Conservation (phyloP, 2,113 vertebrate species). For the Ovibos moschatus region DNA sequence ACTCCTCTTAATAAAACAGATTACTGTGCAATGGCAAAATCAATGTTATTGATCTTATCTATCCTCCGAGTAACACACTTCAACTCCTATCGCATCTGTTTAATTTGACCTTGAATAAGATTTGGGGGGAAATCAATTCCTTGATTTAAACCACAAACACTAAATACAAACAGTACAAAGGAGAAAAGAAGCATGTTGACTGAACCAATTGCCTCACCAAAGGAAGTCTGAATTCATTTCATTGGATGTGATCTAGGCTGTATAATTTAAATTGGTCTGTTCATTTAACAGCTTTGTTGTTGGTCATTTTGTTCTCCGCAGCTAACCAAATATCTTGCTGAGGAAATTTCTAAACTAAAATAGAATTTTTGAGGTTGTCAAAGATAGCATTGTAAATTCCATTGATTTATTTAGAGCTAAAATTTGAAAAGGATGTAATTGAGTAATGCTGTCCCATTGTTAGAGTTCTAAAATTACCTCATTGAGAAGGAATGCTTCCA, state of each 20-base stretch:
- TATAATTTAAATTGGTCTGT: slow-evolving; percentile 58
- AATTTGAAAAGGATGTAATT: background rate
- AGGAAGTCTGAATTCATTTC: slow-evolving; percentile 72
- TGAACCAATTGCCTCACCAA: slow-evolving; percentile 73
- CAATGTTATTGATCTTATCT: slow-evolving; percentile 82
- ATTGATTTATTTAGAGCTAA: slow-evolving; percentile 46
- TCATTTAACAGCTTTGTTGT: slow-evolving; percentile 47
- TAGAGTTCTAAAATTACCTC: slow-evolving; percentile 27
- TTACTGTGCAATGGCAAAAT: slow-evolving; percentile 85
- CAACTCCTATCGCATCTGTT: slow-evolving; percentile 78
- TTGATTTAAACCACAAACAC: slow-evolving; percentile 71
- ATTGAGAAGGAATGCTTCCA: slow-evolving; percentile 16
- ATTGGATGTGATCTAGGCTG: slow-evolving; percentile 43
- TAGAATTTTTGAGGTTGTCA: slow-evolving; percentile 38
- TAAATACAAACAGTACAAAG: slow-evolving; percentile 76
- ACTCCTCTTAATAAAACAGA: slow-evolving; percentile 82
- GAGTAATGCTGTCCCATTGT: background rate
- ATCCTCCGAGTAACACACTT: slow-evolving; percentile 75
- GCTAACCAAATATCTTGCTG: slow-evolving; percentile 61
- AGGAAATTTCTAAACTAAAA: slow-evolving; percentile 58
- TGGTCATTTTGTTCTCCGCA: slow-evolving; percentile 65
- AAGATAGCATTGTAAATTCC: slow-evolving; percentile 35
- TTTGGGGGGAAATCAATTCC: slow-evolving; percentile 77
- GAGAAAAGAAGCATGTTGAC: slow-evolving; percentile 69
- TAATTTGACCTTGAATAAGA: slow-evolving; percentile 84